phyloP scores from a whole-genome alignment of 2,888 invertebrate genomes.

The Sphinx pinastri region DNA sequence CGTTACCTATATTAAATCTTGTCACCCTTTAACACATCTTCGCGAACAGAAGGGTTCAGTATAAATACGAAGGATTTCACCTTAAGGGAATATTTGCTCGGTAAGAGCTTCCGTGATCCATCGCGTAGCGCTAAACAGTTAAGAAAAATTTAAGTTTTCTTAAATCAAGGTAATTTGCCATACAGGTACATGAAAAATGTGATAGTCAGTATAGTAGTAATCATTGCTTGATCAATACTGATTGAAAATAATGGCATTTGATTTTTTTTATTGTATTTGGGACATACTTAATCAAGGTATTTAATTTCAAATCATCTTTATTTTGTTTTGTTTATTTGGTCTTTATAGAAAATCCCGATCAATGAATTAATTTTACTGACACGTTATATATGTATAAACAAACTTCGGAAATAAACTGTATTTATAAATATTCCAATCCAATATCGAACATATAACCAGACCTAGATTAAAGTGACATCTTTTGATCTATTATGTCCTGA shows the following conservation, averaged over 20 bases:
- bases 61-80: constrained; percentile 12
- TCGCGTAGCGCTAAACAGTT: neutral
- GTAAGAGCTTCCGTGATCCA: neutral
- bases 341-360: too few species aligned
- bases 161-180: neutral
- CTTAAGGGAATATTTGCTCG: constrained; percentile 6
- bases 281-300: too few species aligned
- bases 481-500: constrained; percentile 17
- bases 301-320: too few species aligned
- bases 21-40: constrained; percentile 17
- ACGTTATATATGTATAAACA: too few species aligned
- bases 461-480: neutral
- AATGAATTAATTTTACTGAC: neutral
- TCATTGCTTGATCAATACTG: too few species aligned
- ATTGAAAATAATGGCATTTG: too few species aligned
- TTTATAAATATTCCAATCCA: neutral
- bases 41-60: constrained; percentile 7
- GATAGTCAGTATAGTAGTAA: neutral
- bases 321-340: too few species aligned
- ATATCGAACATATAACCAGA: neutral
- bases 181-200: neutral
- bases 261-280: too few species aligned
- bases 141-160: neutral
- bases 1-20: constrained; percentile 13
- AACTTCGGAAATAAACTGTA: neutral